Conservation (phyloP, 2,113 vertebrate species). For the Ibidorhyncha struthersii region DNA sequence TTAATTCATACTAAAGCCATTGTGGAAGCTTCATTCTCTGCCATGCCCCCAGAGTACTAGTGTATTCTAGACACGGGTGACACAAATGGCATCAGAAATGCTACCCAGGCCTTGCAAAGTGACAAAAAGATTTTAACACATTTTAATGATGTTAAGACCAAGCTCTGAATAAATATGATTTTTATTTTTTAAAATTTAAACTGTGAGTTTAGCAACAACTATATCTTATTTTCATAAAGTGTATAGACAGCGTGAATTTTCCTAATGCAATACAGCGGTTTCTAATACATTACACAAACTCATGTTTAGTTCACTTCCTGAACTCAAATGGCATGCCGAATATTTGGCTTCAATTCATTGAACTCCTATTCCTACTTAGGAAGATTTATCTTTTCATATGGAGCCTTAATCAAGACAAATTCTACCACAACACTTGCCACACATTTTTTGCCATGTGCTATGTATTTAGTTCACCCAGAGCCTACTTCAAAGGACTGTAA, state of each 20-base stretch:
- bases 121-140: not conserved
- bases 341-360: constrained; percentile 58
- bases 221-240: constrained; percentile 1
- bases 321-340: constrained; percentile 41
- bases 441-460: constrained; percentile 67
- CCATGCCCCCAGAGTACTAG: not conserved
- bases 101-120: not conserved
- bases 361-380: constrained; percentile 43
- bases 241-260: constrained; percentile 7
- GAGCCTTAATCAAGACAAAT: constrained; percentile 72
- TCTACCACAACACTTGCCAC: constrained; percentile 56
- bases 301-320: constrained; percentile 49
- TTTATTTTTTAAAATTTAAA: constrained; percentile 1
- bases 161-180: not conserved
- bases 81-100: not conserved
- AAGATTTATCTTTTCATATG: constrained; percentile 69
- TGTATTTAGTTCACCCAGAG: constrained; percentile 48
- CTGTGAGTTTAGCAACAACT: not conserved
- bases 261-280: constrained; percentile 1
- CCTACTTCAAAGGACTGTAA: constrained; percentile 70
- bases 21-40: not conserved
- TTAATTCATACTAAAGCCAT: not conserved
- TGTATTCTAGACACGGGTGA: not conserved
- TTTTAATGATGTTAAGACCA: not conserved
- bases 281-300: constrained; percentile 38